phyloP scores from a whole-genome alignment of 2,797 vertebrate genomes.

The Naso thynnoides region DNA sequence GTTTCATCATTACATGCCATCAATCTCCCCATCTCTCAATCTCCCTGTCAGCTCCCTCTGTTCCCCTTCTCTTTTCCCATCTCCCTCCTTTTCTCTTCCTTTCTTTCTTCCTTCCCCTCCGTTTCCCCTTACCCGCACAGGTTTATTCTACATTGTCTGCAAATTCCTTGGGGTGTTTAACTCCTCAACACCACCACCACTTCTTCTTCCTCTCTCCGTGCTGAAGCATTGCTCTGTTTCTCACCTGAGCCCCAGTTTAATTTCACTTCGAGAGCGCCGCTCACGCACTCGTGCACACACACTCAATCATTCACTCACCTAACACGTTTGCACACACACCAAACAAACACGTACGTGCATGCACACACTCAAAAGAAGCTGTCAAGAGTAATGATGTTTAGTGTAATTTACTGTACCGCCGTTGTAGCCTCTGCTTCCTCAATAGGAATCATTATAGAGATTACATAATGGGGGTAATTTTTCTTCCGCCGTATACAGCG shows the following conservation, averaged over 20 bases:
- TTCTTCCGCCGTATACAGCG: conserved; percentile 50
- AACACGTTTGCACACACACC: conserved; percentile 3
- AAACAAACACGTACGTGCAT: conserved; percentile 18
- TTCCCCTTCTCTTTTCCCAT: conserved; percentile 45
- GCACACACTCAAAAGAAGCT: conserved; percentile 58
- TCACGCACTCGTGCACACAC: conserved; percentile 46
- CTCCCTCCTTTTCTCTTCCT: neutral
- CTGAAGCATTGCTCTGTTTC: conserved; percentile 64
- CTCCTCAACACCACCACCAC: conserved; percentile 26
- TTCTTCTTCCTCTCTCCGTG: conserved; percentile 26
- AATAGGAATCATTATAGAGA: conserved; percentile 77
- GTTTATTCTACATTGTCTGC: conserved; percentile 40
- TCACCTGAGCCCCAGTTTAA: conserved; percentile 81
- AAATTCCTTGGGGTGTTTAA: conserved; percentile 61
- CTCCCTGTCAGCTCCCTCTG: conserved; percentile 71
- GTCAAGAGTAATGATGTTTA: conserved; percentile 77
- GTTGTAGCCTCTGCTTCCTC: conserved; percentile 73
- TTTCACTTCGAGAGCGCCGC: conserved; percentile 57
- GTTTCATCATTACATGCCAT: conserved; percentile 82
- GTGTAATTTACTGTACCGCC: conserved; percentile 72
- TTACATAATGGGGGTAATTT: conserved; percentile 79
- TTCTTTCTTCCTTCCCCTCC: neutral
- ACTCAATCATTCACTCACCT: conserved; percentile 51
- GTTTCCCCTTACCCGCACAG: conserved; percentile 30
- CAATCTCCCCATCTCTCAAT: conserved; percentile 77